Evolutionary conservation across 2,113 vertebrate species (phyloP).

Genomic region (Muntiacus muntjak): DNA sequence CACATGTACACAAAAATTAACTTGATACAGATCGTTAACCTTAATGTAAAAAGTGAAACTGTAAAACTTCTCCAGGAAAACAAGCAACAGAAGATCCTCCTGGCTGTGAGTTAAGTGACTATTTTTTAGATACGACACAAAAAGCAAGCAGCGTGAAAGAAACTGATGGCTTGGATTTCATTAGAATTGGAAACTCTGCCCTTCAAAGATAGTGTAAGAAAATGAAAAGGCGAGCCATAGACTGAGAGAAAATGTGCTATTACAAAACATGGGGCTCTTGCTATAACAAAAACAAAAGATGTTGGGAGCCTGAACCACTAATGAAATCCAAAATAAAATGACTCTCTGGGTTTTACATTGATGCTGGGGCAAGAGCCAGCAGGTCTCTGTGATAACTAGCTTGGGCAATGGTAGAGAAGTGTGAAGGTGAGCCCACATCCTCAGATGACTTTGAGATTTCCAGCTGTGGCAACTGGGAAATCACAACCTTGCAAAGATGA

Average conservation of each 20-base stretch:
- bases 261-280: not conserved
- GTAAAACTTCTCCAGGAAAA: not conserved
- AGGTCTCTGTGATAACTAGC: not conserved
- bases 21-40: not conserved
- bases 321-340: not conserved
- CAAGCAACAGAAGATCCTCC: not conserved
- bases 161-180: not conserved
- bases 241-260: not conserved
- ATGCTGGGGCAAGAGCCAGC: not conserved
- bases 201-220: not conserved
- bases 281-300: not conserved
- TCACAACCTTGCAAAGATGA: not conserved
- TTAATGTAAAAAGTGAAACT: not conserved
- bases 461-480: not conserved
- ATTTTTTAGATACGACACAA: not conserved
- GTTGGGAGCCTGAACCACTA: not conserved
- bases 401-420: rapidly evolving
- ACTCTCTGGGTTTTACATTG: not conserved
- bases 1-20: not conserved
- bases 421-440: not conserved
- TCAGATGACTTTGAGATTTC: not conserved
- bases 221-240: not conserved
- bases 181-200: not conserved
- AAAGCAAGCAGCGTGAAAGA: not conserved
- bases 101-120: not conserved